A percentile compares a stretch with the other conserved stretches of the same genome.
phyloP scores from a whole-genome alignment of 1,140 invertebrate genomes.

The Venustaconcha ellipsiformis region DNA sequence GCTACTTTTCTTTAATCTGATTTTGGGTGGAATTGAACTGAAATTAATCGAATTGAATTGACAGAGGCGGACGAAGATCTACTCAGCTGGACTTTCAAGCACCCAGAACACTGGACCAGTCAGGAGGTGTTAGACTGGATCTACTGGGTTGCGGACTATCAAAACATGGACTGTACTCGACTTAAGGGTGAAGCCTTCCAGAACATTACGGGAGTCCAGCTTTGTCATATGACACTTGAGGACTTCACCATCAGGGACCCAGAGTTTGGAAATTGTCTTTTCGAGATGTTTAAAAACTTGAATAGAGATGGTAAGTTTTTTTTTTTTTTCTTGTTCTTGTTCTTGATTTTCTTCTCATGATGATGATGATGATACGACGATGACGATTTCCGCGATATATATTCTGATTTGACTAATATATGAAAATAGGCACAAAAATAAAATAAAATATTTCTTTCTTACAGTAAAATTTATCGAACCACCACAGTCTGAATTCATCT shows the following conservation, averaged over 20 bases:
- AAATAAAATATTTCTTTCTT: not conserved
- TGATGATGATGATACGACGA: not conserved
- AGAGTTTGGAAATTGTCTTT: slow-evolving; percentile 51
- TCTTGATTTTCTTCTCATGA: not conserved
- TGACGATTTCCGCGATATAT: not conserved
- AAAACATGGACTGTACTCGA: slow-evolving; percentile 44
- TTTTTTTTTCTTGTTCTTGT: not conserved
- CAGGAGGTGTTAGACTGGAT: slow-evolving; percentile 59
- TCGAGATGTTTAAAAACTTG: slow-evolving; percentile 45
- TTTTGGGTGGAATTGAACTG: not conserved
- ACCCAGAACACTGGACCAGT: slow-evolving; percentile 57
- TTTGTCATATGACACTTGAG: slow-evolving; percentile 53
- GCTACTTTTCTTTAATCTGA: not conserved
- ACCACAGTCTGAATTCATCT: too few species aligned
- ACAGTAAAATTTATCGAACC: too few species aligned
- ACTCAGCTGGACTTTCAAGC: slow-evolving; percentile 50
- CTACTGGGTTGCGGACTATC: slow-evolving; percentile 44
- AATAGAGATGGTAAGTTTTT: slow-evolving; percentile 35
- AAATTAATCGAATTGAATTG: not conserved
- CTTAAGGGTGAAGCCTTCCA: slow-evolving; percentile 61
- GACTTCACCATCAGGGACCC: slow-evolving; percentile 53
- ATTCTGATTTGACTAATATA: not conserved
- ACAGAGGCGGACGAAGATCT: not conserved
- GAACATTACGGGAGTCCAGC: slow-evolving; percentile 47
- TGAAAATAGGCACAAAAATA: not conserved